Base-by-base conservation (phyloP, 2,113 vertebrate genomes). In the Mirza zaza region DNA sequence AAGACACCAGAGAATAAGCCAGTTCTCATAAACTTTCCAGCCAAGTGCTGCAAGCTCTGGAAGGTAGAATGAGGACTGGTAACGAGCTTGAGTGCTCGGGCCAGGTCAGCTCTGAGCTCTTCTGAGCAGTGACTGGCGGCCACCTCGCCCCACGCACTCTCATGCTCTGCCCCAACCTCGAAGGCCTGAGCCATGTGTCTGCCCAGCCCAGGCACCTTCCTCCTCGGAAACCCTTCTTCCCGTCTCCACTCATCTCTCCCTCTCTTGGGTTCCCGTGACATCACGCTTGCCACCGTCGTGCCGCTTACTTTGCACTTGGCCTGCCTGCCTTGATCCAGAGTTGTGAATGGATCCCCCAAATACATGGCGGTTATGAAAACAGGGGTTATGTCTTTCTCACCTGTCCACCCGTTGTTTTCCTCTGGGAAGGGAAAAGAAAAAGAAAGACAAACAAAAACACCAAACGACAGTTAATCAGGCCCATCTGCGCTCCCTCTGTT, bases 1-100 rank as follows among this genome's bases (percentile, higher is more conserved):
- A 97, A 94, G 97, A 96, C 97, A 95, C 95, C 92, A 88, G 97
- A 97, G 97, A 97, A 97, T 92, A 97, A 97, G 97, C 98, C 96
- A 98, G 95, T 91, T 90, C 98, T 97, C 98, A 96, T 97, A 98
- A 98, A 97, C 89, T 92, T 90, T 96, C 96, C 96, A 97, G 98
- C 97, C 96, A 96, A 97, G 42, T 14, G 67, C 70, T 87, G 96
- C 96, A 95, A 65, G 94, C 87, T 83, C 94, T 91, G 95, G 91
- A 93, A 90, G 96, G 89, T 59, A 61, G 95, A 94, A 36, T 80
- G 18, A 10, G 93, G 93, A 34, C 94, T 85, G 70, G 90, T 87
- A 97, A 90, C 70, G 97, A 96, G 91, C 95, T 70, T 21, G 52
- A n/a, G 80, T 11, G 27, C 91, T 94, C 59, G 14, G 86, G 42